Percentiles rank a stretch among this genome's conserved stretches.
Conservation (phyloP, 2,797 vertebrate species). For the Sylvilagus floridanus region DNA sequence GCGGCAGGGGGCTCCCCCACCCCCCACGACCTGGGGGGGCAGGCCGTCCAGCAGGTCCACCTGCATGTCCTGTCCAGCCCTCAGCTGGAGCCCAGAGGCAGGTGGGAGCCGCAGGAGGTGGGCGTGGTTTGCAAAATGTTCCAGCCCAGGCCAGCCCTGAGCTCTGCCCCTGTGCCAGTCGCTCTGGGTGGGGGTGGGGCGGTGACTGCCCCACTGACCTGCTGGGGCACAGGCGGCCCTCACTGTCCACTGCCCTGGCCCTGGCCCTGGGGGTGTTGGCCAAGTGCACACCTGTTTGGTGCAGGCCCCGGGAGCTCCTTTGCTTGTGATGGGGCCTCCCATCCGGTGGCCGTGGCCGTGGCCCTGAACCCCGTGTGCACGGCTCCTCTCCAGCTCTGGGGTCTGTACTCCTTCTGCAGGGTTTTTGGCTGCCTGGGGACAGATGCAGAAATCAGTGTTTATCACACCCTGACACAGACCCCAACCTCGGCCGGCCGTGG, state of each 20-base stretch:
- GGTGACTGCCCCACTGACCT: too few relatives aligned
- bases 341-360: too few relatives aligned
- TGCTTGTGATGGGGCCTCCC: too few relatives aligned
- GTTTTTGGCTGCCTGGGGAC: constrained; percentile 73
- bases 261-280: neutral
- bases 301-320: too few relatives aligned
- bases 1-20: fast-evolving
- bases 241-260: fast-evolving
- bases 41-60: constrained; percentile 55
- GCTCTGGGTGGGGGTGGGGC: neutral
- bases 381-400: constrained; percentile 77
- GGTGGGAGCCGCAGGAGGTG: constrained; percentile 40
- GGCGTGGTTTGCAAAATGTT: constrained; percentile 27
- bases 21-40: fast-evolving
- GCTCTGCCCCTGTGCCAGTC: neutral
- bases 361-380: neutral
- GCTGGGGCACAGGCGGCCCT: fast-evolving
- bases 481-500: constrained; percentile 26
- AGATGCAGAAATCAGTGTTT: constrained; percentile 45
- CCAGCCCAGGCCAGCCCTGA: constrained; percentile 67
- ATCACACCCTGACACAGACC: constrained; percentile 71
- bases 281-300: too few relatives aligned
- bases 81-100: neutral
- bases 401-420: constrained; percentile 72
- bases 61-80: neutral